Evolutionary conservation across 2,113 vertebrate genomes (phyloP).

Genomic region (Pseudopodoces humilis): DNA sequence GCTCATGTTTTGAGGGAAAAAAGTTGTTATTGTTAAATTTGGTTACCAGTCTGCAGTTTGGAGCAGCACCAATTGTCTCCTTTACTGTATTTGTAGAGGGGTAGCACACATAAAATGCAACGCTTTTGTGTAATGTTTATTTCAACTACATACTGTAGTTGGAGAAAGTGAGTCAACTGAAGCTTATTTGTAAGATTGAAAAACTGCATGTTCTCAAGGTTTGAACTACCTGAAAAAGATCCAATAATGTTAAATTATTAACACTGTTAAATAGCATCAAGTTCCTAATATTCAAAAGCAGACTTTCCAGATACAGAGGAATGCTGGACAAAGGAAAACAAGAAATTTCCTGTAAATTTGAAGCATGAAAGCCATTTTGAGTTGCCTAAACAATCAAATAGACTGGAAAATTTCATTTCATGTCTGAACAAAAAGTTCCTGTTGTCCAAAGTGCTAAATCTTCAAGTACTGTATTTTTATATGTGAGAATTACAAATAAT

Average conservation of each 20-base stretch:
- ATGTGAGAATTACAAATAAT: background rate
- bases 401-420: conserved; percentile 26
- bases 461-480: background rate
- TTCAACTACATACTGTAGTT: background rate
- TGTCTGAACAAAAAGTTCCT: background rate
- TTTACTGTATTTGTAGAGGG: background rate
- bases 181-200: background rate
- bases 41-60: background rate
- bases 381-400: conserved; percentile 17
- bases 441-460: background rate
- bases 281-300: background rate
- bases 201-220: background rate
- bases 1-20: background rate
- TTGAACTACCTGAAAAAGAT: background rate
- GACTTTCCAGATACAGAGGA: background rate
- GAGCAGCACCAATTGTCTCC: background rate
- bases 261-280: background rate
- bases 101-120: background rate
- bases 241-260: conserved; percentile 1
- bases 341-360: conserved; percentile 12
- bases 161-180: background rate
- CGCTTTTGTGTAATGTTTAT: background rate
- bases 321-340: background rate
- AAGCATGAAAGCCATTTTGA: background rate
- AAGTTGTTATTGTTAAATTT: background rate